A percentile compares a stretch with the other conserved stretches of the same genome.
Evolutionary conservation across 2,113 vertebrate species (phyloP).

Genomic region (Aleadryas rufinucha): DNA sequence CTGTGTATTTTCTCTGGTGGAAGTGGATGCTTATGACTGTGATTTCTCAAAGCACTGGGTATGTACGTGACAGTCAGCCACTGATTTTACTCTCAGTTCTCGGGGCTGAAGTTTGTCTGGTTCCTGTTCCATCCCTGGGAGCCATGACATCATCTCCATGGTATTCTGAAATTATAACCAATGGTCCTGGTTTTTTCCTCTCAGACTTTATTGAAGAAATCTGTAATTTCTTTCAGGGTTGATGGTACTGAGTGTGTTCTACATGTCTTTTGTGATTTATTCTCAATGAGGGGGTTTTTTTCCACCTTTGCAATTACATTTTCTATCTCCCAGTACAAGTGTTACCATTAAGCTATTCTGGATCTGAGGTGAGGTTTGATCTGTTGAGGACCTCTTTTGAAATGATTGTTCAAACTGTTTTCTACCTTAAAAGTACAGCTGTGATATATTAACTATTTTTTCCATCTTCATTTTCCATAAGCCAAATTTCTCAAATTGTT

Average conservation of each 20-base stretch:
- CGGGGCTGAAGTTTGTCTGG: background rate
- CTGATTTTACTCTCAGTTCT: background rate
- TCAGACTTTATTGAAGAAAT: background rate
- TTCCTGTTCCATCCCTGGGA: background rate
- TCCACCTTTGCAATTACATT: background rate
- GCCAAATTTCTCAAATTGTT: background rate
- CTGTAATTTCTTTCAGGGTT: background rate
- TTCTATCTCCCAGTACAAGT: background rate
- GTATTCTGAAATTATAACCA: conserved; percentile 13
- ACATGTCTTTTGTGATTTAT: background rate
- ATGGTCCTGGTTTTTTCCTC: background rate
- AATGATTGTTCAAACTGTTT: background rate
- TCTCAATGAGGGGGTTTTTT: background rate
- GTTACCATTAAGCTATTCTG: background rate
- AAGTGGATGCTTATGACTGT: background rate
- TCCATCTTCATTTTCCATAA: background rate
- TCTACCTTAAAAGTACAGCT: background rate
- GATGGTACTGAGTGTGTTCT: background rate
- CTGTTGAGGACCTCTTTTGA: background rate
- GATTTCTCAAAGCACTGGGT: background rate
- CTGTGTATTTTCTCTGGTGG: background rate
- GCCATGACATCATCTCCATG: background rate
- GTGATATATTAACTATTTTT: background rate
- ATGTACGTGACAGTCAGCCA: background rate
- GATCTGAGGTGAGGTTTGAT: background rate